These are phyloP conservation scores for Bimastos eiseni DNA, from an alignment of 2,888 invertebrate species.

Conservation along the genomic window DNA sequence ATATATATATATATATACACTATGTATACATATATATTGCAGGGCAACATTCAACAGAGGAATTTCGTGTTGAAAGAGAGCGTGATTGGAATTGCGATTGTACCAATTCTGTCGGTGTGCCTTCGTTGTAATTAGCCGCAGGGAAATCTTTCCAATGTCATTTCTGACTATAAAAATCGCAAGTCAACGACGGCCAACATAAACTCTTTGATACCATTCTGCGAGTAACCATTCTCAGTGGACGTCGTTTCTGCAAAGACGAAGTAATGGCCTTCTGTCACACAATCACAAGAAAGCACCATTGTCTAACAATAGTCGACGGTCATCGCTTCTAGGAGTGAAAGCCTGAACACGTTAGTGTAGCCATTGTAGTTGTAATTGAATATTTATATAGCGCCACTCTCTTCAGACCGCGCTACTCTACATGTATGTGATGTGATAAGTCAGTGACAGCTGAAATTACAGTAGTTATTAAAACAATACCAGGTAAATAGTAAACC, in stretches of 20 bases:
- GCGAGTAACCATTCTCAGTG: not conserved
- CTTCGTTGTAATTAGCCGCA: not conserved
- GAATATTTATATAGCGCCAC: too few species aligned
- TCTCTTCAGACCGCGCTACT: too few species aligned
- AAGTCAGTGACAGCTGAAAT: too few species aligned
- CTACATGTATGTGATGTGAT: too few species aligned
- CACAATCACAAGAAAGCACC: not conserved
- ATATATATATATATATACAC: too few species aligned
- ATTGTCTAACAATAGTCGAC: not conserved
- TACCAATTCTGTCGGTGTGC: not conserved
- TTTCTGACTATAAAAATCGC: not conserved
- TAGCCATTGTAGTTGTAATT: too few species aligned
- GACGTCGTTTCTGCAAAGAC: not conserved
- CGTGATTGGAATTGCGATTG: not conserved
- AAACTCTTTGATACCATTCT: not conserved
- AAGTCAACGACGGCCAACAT: not conserved
- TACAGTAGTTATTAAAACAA: too few species aligned
- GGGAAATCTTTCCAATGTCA: not conserved
- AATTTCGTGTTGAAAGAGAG: not conserved
- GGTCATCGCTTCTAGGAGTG: not conserved
- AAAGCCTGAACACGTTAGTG: not conserved
- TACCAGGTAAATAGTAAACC: too few species aligned
- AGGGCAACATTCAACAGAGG: too few species aligned
- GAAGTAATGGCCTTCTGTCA: not conserved
- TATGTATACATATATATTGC: too few species aligned